Evolutionary conservation across 2,888 invertebrate species (phyloP), one percentile per base, ranked within the genome.

Genomic region (Agonopterix arenella): DNA sequence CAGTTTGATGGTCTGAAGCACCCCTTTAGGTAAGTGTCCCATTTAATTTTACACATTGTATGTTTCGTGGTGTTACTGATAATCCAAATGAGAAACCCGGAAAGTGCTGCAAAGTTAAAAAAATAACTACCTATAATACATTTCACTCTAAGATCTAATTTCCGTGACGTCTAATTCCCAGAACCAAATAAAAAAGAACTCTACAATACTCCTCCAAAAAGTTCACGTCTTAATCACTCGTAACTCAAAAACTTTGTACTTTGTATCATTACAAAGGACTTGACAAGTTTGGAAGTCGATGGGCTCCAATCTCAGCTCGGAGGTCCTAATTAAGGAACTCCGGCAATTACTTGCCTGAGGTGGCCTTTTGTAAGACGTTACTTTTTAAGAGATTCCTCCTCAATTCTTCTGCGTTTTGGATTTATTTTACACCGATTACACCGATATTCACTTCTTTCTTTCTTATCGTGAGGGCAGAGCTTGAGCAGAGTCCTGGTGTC

Each of bases 291-390:
- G 36, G 44, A 38, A 44, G 36, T 47, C 53, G 47, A 59, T 59
- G 55, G 54, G 48, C 48, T 18, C 52, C 42, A 47, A 53, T 49
- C 53, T 47, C 51, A 46, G 44, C 45, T 45, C 52, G 48, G 47
- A 45, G 65, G 59, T 64, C 69, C 70, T 80, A 83, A 84, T 84
- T 80, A 82, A 77, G 64, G 70, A 71, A 70, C 66, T 71, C 69
- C 52, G 54, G 66, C 74, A 76, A 83, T 81, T 76, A 75, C 65
- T 57, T 64, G 65, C 66, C 73, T 66, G 69, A 73, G 72, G 72
- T 73, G 68, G 60, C 62, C 51, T 53, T 58, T 56, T 48, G 49
- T 45, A 28, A 11, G 44, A 16, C 4, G 50, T 42, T 46, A 46
- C 49, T 56, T 54, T 56, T 58, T 44, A 46, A 44, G 50, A 45